These are phyloP conservation scores for Amniataba percoides DNA, from an alignment of 2,797 vertebrate species.

Conservation along the genomic window DNA sequence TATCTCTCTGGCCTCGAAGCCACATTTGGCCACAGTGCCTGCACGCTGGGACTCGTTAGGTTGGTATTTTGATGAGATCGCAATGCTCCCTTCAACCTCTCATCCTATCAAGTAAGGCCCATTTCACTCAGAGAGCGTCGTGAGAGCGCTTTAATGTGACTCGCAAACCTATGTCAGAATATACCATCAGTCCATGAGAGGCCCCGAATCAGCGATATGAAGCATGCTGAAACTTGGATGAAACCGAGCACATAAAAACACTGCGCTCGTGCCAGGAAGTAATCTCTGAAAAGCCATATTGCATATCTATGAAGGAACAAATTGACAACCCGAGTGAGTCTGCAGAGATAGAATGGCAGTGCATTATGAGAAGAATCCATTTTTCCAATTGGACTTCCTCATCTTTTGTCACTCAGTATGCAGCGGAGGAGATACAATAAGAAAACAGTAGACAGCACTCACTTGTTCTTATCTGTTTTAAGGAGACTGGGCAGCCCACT, in stretches of 20 bases:
- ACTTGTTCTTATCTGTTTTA: constrained; percentile 36
- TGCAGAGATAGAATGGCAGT: constrained; percentile 41
- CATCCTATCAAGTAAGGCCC: constrained; percentile 37
- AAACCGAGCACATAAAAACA: constrained; percentile 43
- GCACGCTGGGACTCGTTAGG: constrained; percentile 50
- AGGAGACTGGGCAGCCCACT: constrained; percentile 18
- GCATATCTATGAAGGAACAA: constrained; percentile 49
- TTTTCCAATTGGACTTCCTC: constrained; percentile 54
- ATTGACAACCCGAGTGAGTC: constrained; percentile 47
- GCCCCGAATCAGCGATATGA: constrained; percentile 32
- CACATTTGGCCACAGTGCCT: constrained; percentile 30
- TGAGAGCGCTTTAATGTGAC: constrained; percentile 1
- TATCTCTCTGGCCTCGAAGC: constrained; percentile 30
- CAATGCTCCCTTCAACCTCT: constrained; percentile 36
- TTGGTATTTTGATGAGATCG: constrained; percentile 59
- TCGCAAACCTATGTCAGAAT: constrained; percentile 28
- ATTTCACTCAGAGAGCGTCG: constrained; percentile 29
- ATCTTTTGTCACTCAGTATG: constrained; percentile 55
- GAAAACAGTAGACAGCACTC: constrained; percentile 43
- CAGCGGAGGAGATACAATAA: constrained; percentile 27
- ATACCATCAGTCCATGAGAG: constrained; percentile 29
- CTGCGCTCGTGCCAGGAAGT: constrained; percentile 40
- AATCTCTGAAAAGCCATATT: constrained; percentile 56
- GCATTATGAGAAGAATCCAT: constrained; percentile 53
- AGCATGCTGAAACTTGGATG: constrained; percentile 30